Base-by-base conservation (phyloP, 1,140 invertebrate species). In the Brachionus manjavacas region DNA sequence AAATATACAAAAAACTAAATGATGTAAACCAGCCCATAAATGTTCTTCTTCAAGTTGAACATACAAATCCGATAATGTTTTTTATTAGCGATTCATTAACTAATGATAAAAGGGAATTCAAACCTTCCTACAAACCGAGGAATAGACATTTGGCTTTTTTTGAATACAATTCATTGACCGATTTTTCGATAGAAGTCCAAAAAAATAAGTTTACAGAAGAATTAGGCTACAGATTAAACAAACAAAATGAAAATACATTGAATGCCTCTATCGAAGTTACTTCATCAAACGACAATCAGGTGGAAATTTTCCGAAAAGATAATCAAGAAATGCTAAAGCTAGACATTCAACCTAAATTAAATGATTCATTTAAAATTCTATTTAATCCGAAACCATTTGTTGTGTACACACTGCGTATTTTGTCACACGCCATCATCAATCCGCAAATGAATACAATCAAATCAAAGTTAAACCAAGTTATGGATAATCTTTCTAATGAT, bases 241-340 rank as follows among this genome's bases (percentile, higher is more conserved):
- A 25, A 49, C 72, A 76, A 76, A 23, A n/a, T 72, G 23, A 76
- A 6, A 23, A 76, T 1, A 9, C 23, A 49, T 76, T 76, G n/a
- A 76, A 49, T 49, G 72, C 43, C 16, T 25, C 23, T 9, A 46
- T 76, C 12, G 72, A 76, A 76, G 14, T 76, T 9, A 46, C 25
- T 9, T 43, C 46, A 28, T 49, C 43, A 14, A 49, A 49, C 25
- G 72, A 76, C 2, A 23, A 46, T 23, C 41, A 76, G 41, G 20
- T 76, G 14, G 20, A 76, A 76, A 76, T 76, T 25, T 25, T 76
- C n/a, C 39, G 16, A 25, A 76, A 76, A 76, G 72, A 76, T 23
- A 76, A 43, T 25, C 43, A 76, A 76, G 72, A 76, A 76, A 23
- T 46, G n/a, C 11, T 76, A 25, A 49, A 76, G 20, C 16, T 76